Base-by-base conservation (phyloP, 2,888 invertebrate genomes). In the Arenicola marina region DNA sequence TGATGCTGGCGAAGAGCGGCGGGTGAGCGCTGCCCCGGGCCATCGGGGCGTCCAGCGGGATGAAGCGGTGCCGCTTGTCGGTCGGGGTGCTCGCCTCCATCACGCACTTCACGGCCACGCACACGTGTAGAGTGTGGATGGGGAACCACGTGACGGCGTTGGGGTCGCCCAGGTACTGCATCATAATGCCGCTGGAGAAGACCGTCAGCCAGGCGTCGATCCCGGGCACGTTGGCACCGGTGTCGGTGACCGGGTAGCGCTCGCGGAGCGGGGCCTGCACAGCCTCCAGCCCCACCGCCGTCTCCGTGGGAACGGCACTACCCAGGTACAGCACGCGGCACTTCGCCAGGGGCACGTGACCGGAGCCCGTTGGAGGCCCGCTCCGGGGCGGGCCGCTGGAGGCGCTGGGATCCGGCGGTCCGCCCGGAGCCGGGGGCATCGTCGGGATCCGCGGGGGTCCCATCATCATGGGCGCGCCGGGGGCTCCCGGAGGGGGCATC, bases 131-230 rank as follows among this genome's bases (percentile, higher is more conserved):
- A 0, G 78, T 71, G 4, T 75, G 70, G 55, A 82, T 80, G 0
- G 83, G 83, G 68, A 83, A 83, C 70, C 77, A 79, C 3, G 79
- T 74, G 2, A 77, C 72, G n/a, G 73, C 72, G 32, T 71, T 70
- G 2, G 69, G 61, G 53, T 79, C 79, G 31, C 70, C 73, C 1
- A 96, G 92, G 84, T 98, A 98, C 86, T 98, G 96, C 71, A 99
- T 26, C 34, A 65, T 24, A 70, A 99, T 90, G 56, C 98, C 98
- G 82, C 96, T 96, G 69, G 93, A 93, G 93, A 95, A 96, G 57
- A 99, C 95, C 73, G 94, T 94, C 59, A 98, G 87, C 94, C 95
- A 95, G 72, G 96, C 93, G 57, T 80, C 76, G 29, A 83, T 77
- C 1, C 83, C 83, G 45, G 75, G 67, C 26, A 81, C 73, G 15